Evolutionary conservation across 2,113 vertebrate species (phyloP).

Genomic region (Thomomys bottae): DNA sequence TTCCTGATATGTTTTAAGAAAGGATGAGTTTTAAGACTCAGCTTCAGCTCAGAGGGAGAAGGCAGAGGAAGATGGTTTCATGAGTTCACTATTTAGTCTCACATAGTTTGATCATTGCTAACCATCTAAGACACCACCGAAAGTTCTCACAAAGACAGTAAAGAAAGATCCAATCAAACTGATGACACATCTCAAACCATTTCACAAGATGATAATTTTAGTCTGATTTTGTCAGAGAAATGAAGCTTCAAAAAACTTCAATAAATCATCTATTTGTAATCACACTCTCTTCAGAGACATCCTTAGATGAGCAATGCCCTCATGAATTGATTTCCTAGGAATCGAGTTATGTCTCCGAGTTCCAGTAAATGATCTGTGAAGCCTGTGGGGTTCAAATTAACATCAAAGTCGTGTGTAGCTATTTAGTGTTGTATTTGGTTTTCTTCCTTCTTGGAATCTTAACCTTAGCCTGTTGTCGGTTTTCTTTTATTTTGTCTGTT

Average conservation of each 20-base stretch:
- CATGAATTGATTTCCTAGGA: fast-evolving
- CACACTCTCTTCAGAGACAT: neutral
- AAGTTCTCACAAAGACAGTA: fast-evolving
- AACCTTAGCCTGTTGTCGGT: neutral
- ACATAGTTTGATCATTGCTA: fast-evolving
- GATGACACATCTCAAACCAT: neutral
- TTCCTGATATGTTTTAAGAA: neutral
- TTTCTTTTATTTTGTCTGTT: neutral
- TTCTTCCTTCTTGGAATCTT: neutral
- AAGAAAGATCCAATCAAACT: neutral
- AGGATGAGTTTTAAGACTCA: neutral
- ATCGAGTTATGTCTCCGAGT: neutral
- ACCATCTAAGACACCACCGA: too few relatives aligned
- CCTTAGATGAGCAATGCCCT: too few relatives aligned
- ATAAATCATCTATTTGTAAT: neutral
- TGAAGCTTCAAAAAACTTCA: neutral
- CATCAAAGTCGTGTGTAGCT: neutral
- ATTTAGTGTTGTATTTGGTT: neutral
- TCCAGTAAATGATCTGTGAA: too few relatives aligned
- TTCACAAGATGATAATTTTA: neutral
- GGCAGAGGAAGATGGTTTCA: fast-evolving
- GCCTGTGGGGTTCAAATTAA: neutral
- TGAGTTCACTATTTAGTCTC: neutral
- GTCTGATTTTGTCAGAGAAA: neutral
- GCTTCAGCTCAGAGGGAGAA: too few relatives aligned